A percentile compares a stretch with the other conserved stretches of the same genome.
Evolutionary conservation across 2,797 vertebrate genomes (phyloP).

Genomic region (Glossophaga mutica): DNA sequence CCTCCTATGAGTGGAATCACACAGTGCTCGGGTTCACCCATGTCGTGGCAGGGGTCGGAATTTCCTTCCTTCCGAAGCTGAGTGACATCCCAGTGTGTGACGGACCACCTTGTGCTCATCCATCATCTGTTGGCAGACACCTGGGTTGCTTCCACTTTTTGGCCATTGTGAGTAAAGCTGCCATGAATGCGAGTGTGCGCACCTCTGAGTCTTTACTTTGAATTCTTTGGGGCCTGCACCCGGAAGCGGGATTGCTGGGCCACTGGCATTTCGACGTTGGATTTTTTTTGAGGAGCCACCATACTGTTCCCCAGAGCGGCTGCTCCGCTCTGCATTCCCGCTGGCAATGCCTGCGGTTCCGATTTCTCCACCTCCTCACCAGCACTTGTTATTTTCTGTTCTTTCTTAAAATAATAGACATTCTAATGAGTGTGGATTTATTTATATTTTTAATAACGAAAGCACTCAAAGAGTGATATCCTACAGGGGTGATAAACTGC

Average conservation of each 20-base stretch:
- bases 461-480: not conserved
- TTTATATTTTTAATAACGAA: not conserved
- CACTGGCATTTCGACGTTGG: not conserved
- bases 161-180: rapidly evolving
- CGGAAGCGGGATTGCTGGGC: not conserved
- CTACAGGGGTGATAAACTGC: not conserved
- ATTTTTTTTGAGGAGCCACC: not conserved
- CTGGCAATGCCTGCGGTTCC: no score
- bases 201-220: not conserved
- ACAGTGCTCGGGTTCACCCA: no score
- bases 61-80: not conserved
- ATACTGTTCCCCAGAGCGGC: not conserved
- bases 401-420: not conserved
- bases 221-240: not conserved
- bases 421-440: not conserved
- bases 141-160: no score
- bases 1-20: not conserved
- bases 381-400: not conserved
- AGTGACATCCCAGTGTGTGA: no score
- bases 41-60: no score
- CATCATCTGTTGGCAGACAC: not conserved
- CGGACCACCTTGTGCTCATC: not conserved
- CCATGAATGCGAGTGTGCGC: rapidly evolving
- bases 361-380: not conserved
- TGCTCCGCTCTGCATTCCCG: not conserved